Base-by-base conservation (phyloP, 2,113 vertebrate genomes). In the Calyptommatus sinebrachiatus region DNA sequence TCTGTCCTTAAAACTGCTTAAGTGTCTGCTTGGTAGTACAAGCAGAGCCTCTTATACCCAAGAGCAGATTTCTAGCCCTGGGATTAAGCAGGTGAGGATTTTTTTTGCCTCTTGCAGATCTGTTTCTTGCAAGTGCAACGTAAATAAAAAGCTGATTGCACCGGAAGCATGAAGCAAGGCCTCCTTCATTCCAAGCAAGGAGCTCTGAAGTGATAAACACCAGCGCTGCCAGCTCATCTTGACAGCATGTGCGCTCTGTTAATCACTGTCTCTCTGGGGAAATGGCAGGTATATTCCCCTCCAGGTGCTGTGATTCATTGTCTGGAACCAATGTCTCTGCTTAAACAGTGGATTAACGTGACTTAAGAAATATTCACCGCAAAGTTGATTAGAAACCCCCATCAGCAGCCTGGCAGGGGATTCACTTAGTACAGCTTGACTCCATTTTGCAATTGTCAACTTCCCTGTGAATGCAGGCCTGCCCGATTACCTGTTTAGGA, bases 301-400 rank as follows among this genome's bases (percentile, higher is more conserved):
- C 86, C 85, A 90, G 91, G 88, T 88, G 87, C 0, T 29, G 80
- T 70, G 89, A 86, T 91, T 90, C 86, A 91, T 88, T 89, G 88
- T 90, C 89, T 90, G 90, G 88, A 93, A 92, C 89, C 1, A 85
- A 88, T 89, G 82, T 35, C 86, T 88, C 87, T 84, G 80, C 88
- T 86, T 87, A 85, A 90, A 84, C 69, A 83, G 50, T 88, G 88
- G 86, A 89, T 92, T 93, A 91, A 84, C 90, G 88, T 87, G 84
- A 88, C 87, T 91, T 90, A 92, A 92, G 86, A 87, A 90, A 92
- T 90, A 90, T 86, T 89, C 90, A 90, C 88, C 83, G 79, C 86
- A 88, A 90, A 88, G 84, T 89, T 92, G 90, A 92, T 92, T 93
- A 92, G 90, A 90, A 90, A 89, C 82, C 86, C 86, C 77, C 88